A percentile compares a stretch with the other conserved stretches of the same genome.
Conservation (phyloP, 2,888 invertebrate genomes). For the Nysson spinosus region DNA sequence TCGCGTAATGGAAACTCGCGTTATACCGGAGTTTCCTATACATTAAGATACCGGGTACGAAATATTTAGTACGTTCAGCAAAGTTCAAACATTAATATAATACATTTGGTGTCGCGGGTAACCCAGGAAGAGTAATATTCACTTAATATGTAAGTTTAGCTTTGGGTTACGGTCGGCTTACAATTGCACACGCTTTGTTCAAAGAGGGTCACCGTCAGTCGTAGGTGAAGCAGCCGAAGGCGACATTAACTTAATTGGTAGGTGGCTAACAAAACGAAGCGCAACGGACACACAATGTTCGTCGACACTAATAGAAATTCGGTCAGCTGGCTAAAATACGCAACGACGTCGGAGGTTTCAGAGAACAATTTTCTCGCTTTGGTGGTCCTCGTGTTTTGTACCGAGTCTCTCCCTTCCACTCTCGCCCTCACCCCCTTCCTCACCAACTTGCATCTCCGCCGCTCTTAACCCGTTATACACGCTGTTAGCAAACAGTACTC, state of each 20-base stretch:
- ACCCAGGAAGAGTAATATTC: no score
- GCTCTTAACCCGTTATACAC: slow-evolving; percentile 20
- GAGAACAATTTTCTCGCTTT: slow-evolving; percentile 2
- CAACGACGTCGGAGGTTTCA: slow-evolving; percentile 3
- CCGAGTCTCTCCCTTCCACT: not conserved
- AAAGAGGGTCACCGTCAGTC: slow-evolving; percentile 35
- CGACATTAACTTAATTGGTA: slow-evolving; percentile 70
- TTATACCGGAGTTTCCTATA: no score
- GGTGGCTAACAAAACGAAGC: slow-evolving; percentile 26
- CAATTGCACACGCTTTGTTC: no score
- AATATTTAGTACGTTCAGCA: no score
- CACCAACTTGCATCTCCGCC: slow-evolving; percentile 1
- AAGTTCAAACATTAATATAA: no score
- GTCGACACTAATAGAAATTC: slow-evolving; percentile 47
- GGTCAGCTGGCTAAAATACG: slow-evolving; percentile 30
- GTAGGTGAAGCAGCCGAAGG: slow-evolving; percentile 50
- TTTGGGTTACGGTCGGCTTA: no score
- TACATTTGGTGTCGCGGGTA: no score
- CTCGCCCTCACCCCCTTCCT: not conserved
- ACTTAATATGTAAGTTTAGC: no score
- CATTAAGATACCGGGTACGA: no score
- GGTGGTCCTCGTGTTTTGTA: not conserved
- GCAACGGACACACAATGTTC: slow-evolving; percentile 13
- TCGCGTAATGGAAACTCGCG: no score
- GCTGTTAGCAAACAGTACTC: slow-evolving; percentile 57